phyloP scores from a whole-genome alignment of 1,140 invertebrate species.

The Anastatus disparis region DNA sequence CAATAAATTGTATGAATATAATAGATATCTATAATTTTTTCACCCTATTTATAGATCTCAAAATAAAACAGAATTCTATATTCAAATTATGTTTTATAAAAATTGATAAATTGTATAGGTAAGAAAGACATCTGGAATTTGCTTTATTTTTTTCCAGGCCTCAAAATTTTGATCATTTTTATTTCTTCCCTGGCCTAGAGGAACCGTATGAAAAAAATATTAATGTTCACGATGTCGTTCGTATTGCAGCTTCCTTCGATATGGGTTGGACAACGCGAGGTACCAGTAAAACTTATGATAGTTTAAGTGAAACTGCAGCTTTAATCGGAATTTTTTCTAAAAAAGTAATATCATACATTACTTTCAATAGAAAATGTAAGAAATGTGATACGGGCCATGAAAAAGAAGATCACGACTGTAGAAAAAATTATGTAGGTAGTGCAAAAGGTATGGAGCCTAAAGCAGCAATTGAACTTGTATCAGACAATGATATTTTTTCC shows the following conservation, averaged over 20 bases:
- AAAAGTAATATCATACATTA: not conserved
- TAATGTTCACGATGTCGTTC: not conserved
- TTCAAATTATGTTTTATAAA: not conserved
- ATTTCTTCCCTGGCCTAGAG: not conserved
- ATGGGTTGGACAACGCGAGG: constrained; percentile 10
- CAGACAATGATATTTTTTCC: constrained; percentile 34
- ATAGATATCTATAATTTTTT: too few relatives aligned
- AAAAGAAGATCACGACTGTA: constrained; percentile 6
- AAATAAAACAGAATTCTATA: not conserved
- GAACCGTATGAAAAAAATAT: not conserved
- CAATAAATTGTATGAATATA: too few relatives aligned
- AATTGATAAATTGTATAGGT: not conserved
- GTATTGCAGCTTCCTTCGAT: constrained; percentile 1
- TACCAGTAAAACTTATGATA: constrained; percentile 9
- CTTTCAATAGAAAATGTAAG: constrained; percentile 9
- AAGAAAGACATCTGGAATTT: too few relatives aligned
- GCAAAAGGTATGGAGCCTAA: constrained; percentile 20
- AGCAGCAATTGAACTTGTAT: constrained; percentile 18
- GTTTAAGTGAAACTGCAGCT: not conserved
- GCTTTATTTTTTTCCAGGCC: not conserved
- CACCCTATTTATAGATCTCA: too few relatives aligned
- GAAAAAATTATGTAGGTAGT: constrained; percentile 1
- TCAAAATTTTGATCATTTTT: not conserved
- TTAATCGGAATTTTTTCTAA: not conserved
- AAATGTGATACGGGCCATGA: constrained; percentile 6